These are phyloP conservation scores for Catostylus mosaicus DNA, from an alignment of 30 jellyfish, hydroid and myxozoan species.

Conservation along the genomic window DNA sequence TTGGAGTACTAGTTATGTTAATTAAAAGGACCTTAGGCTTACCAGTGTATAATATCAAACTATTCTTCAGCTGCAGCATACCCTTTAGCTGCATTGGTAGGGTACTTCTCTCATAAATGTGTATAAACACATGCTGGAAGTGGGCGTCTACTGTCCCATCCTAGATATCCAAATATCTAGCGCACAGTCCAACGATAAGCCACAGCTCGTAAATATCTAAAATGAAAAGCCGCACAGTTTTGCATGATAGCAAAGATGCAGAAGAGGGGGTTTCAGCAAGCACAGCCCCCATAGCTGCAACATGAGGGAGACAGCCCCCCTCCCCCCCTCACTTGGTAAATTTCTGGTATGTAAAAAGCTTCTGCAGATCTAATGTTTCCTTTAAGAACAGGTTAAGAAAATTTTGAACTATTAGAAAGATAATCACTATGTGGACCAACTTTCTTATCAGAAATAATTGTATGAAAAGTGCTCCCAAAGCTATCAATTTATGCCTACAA, in stretches of 20 bases:
- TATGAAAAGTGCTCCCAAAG: background rate
- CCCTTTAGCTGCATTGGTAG: constrained; percentile 23
- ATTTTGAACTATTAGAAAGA: background rate
- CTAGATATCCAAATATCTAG: constrained; percentile 29
- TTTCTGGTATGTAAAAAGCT: background rate
- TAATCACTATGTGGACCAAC: background rate
- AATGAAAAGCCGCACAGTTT: background rate
- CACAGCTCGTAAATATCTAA: constrained; percentile 18
- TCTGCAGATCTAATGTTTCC: background rate
- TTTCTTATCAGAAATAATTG: background rate
- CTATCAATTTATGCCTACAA: background rate
- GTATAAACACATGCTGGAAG: constrained; percentile 41
- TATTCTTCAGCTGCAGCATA: constrained; percentile 20
- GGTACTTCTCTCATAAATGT: constrained; percentile 20
- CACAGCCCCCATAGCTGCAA: background rate
- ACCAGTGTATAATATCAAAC: background rate
- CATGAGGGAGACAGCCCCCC: background rate
- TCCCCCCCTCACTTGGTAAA: constrained; percentile 1
- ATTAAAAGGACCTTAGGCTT: background rate
- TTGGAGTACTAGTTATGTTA: background rate
- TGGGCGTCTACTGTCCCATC: constrained; percentile 38
- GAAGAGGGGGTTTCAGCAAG: background rate
- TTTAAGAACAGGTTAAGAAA: background rate
- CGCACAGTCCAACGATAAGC: constrained; percentile 28
- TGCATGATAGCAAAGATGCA: background rate